Evolutionary conservation across 2,113 vertebrate genomes (phyloP), one percentile per base, ranked within the genome.

Genomic region (Pimephales promelas): DNA sequence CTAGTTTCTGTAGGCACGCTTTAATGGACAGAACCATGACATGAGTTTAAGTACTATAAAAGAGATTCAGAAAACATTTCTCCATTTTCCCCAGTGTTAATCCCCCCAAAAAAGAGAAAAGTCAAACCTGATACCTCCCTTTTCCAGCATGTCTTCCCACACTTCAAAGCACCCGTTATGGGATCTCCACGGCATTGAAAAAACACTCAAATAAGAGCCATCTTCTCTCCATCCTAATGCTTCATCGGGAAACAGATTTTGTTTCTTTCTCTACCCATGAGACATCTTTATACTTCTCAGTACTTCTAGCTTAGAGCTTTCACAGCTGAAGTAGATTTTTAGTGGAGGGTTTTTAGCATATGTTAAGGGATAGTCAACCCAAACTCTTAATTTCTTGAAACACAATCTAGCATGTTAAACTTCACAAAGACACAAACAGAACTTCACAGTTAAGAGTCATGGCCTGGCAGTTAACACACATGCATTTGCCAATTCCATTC

Each of bases 81-180:
- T 11, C 43, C 2, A 26, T 61, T 83, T 49, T 6, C n/a, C 54
- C 49, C 79, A 68, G 88, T 87, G 89, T 83, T 91, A 91, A 91
- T 92, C 92, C 90, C 31, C 31, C 31, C 31, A 31, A 2, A 87
- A 90, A 81, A 40, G 57, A 2, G 81, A 87, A 87, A 85, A 83
- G 82, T 87, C 84, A 88, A 90, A 89, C 88, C 88, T 79, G 88
- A 89, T 88, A 90, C 89, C 83, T 89, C 90, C 20, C 71, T 61
- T 73, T 87, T 87, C 81, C 91, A 90, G 88, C 90, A 89, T 91
- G 91, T 91, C 90, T 91, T 92, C 89, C 90, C 82, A 66, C 90
- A 93, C 92, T 94, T 93, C 91, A 94, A 94, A 94, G 92, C 90
- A 85, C 89, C 90, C 89, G 86, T 90, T 92, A 91, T 88, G 90